Evolutionary conservation across 2,113 vertebrate genomes (phyloP).

Genomic region (Copsychus sechellarum): DNA sequence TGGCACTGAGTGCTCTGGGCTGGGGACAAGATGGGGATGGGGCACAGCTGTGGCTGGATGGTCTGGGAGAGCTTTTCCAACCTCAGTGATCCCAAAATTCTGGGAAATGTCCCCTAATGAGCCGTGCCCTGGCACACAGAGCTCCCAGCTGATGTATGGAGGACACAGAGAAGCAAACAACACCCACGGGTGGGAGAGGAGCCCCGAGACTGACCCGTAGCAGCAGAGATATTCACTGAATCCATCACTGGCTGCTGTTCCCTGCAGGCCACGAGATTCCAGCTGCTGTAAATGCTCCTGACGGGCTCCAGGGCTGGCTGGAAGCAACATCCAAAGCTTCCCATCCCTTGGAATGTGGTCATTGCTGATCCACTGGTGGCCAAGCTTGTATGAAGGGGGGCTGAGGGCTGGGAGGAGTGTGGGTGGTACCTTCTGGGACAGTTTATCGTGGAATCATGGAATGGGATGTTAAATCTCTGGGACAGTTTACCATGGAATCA

Average conservation of each 20-base stretch:
- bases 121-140: not conserved
- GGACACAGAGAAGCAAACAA: not conserved
- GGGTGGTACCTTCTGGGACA: not conserved
- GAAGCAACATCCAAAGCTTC: fast-evolving
- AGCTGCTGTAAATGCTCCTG: not conserved
- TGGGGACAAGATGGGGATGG: not conserved
- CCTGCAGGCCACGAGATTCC: not conserved
- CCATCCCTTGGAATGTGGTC: fast-evolving
- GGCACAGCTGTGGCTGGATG: fast-evolving
- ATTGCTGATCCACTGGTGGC: not conserved
- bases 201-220: not conserved
- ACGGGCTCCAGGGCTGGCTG: not conserved
- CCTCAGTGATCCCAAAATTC: not conserved
- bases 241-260: not conserved
- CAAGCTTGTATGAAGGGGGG: fast-evolving
- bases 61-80: fast-evolving
- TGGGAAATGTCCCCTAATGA: not conserved
- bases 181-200: not conserved
- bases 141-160: not conserved
- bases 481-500: no score
- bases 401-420: not conserved
- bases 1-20: not conserved
- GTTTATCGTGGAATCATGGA: no score
- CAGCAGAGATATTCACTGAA: not conserved
- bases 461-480: no score